A percentile compares a stretch with the other conserved stretches of the same genome.
These are phyloP conservation scores for Montipora capricornis DNA, from an alignment of 64 coral and sea anemone species.

Conservation along the genomic window DNA sequence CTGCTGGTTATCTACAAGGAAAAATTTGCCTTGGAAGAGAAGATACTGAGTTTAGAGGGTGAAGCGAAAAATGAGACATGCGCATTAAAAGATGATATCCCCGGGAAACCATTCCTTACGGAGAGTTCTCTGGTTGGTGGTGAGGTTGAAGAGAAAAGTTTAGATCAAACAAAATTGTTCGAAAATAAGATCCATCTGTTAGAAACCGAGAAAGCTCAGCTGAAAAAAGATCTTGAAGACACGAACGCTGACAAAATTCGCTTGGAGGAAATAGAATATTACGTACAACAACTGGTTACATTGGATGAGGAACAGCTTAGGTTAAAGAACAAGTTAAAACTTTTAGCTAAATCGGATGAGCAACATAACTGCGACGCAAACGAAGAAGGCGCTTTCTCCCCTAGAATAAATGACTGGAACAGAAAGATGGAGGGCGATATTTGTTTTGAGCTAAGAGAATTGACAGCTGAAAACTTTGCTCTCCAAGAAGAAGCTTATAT, in stretches of 20 bases:
- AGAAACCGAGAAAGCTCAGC: constrained; percentile 73
- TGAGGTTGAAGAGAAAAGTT: background rate
- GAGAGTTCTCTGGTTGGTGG: background rate
- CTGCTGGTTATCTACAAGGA: constrained; percentile 70
- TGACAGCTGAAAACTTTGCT: constrained; percentile 58
- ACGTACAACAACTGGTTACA: constrained; percentile 66
- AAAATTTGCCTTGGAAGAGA: constrained; percentile 66
- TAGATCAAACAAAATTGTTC: background rate
- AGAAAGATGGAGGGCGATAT: background rate
- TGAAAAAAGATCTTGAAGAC: constrained; percentile 73
- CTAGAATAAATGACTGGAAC: background rate
- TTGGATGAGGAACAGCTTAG: constrained; percentile 71
- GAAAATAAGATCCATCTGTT: constrained; percentile 38
- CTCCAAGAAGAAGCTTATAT: constrained; percentile 65
- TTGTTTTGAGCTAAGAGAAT: constrained; percentile 46
- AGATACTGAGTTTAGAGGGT: constrained; percentile 60
- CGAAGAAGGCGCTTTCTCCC: background rate
- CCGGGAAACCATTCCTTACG: background rate
- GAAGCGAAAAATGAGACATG: constrained; percentile 36
- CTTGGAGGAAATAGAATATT: constrained; percentile 68
- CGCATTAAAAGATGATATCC: background rate
- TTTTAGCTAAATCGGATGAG: constrained; percentile 17
- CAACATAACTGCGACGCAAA: background rate
- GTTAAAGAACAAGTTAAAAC: constrained; percentile 62
- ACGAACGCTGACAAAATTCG: constrained; percentile 72